These are phyloP conservation scores for Rattus rattus DNA, from an alignment of 2,113 vertebrate species.

Conservation along the genomic window DNA sequence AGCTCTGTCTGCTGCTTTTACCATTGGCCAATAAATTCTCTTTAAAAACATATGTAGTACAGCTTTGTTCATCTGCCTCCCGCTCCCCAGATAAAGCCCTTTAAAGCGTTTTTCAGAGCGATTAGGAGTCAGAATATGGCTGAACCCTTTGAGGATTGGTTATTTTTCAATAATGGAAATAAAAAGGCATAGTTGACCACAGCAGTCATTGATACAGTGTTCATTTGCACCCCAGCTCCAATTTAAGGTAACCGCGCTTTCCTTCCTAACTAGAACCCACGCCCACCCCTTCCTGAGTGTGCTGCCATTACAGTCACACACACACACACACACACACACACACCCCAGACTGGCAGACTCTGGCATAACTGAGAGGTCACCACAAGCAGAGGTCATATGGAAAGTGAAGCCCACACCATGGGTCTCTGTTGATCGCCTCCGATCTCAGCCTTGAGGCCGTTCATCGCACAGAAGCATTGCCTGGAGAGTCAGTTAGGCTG, in stretches of 20 bases:
- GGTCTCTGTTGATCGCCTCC: conserved; percentile 51
- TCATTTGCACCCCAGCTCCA: conserved; percentile 23
- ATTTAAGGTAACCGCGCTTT: conserved; percentile 68
- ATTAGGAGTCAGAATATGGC: conserved; percentile 61
- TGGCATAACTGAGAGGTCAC: conserved; percentile 42
- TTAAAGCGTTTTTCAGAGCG: conserved; percentile 12
- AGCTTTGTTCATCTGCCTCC: neutral
- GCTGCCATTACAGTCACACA: conserved; percentile 47
- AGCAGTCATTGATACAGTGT: conserved; percentile 23
- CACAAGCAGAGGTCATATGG: conserved; percentile 54
- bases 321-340: neutral
- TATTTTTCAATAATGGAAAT: neutral
- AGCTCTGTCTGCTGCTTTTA: neutral
- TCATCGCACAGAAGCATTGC: conserved; percentile 60
- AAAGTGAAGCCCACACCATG: conserved; percentile 48
- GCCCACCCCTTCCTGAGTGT: neutral
- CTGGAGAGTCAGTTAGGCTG: conserved; percentile 69
- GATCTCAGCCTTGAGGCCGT: conserved; percentile 31
- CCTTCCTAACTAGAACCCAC: conserved; percentile 42
- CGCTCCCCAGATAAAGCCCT: neutral
- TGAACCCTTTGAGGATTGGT: conserved; percentile 11
- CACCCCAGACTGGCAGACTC: conserved; percentile 19
- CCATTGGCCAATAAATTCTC: conserved; percentile 30
- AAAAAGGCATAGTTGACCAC: conserved; percentile 38
- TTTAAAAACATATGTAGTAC: neutral